Evolutionary conservation across 2,888 invertebrate genomes (phyloP), one percentile per base, ranked within the genome.

Genomic region (Imbricaverruca yamaguchii): DNA sequence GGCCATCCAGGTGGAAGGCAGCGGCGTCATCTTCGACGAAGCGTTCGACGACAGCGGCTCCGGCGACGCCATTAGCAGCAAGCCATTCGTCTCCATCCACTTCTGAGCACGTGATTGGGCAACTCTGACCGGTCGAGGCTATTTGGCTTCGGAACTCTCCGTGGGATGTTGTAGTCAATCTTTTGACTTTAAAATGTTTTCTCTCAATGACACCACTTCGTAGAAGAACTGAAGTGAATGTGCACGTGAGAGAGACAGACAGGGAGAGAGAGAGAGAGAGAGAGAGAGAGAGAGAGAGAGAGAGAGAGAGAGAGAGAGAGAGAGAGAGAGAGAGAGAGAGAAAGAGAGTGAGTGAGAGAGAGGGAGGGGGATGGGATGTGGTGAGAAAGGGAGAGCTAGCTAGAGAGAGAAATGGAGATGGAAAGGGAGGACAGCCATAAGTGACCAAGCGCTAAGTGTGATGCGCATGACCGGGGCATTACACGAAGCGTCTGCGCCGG

Each of bases 121-220:
- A 15, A 59, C 4, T 13, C 39, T 4, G 39, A 39, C 39, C 39
- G 1, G 39, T 39, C 39, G 39, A 39, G 39, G 39, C 39, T 39
- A 39, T 39, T 39, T 39, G 39, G 39, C 39, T 39, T 39, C 39
- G 39, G 39, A 39, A 39, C 39, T 39, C 39, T 4, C 39, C 39
- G 1, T 39, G 39, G 39, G 39, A 39, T 39, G 39, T 39, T 39
- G 39, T 39, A 39, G 39, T 39, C 39, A 39, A 39, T 39, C 39
- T 39, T 39, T 39, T 39, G 39, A 39, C 39, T 4, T 39, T 39
- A 39, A 39, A 39, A 39, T 39, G 39, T 39, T 39, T 39, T 39
- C 39, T 39, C 61, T 80, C 79, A 82, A 80, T 82, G 80, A 69
- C 79, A n/a, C 78, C 65, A 39, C 63, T 80, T 67, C 61, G 53